These are phyloP conservation scores for Meteorus sp. DNA, from an alignment of 1,140 invertebrate genomes.

Conservation along the genomic window DNA sequence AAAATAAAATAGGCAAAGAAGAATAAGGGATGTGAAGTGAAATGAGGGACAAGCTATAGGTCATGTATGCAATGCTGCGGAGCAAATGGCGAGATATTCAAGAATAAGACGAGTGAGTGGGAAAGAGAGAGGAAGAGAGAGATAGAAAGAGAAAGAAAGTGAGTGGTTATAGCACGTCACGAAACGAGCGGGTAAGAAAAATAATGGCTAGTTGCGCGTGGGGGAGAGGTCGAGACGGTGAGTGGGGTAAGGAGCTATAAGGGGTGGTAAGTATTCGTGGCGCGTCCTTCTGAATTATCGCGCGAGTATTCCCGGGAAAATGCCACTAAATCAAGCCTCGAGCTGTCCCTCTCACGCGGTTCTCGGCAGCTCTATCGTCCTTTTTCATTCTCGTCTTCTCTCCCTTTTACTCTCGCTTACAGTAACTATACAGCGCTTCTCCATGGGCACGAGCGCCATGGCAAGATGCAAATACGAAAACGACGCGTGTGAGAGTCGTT, in stretches of 20 bases:
- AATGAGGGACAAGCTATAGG: no score
- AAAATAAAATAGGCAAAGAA: no score
- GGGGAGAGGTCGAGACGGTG: constrained; percentile 4
- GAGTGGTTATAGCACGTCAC: constrained; percentile 8
- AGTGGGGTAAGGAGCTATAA: constrained; percentile 21
- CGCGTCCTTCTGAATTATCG: constrained; percentile 52
- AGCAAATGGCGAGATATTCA: neutral
- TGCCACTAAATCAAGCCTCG: constrained; percentile 49
- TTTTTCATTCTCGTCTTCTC: constrained; percentile 13
- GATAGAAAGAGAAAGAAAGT: constrained; percentile 1
- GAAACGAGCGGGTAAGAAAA: constrained; percentile 37
- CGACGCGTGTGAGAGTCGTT: constrained; percentile 45
- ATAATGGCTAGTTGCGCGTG: constrained; percentile 34
- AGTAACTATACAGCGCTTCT: no score
- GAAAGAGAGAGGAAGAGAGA: neutral
- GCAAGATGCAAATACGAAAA: constrained; percentile 45
- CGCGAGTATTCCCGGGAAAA: constrained; percentile 50
- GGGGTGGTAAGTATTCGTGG: constrained; percentile 47
- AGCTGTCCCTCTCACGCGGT: constrained; percentile 35
- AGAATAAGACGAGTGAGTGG: neutral
- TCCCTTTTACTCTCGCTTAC: constrained; percentile 18
- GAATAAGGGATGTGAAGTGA: no score
- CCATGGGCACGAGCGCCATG: constrained; percentile 21
- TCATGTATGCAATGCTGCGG: neutral
- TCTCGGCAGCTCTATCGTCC: constrained; percentile 14